These are phyloP conservation scores for Echinometra lucunter DNA, from an alignment of 53 echinoderm and acorn worm species.

Conservation along the genomic window DNA sequence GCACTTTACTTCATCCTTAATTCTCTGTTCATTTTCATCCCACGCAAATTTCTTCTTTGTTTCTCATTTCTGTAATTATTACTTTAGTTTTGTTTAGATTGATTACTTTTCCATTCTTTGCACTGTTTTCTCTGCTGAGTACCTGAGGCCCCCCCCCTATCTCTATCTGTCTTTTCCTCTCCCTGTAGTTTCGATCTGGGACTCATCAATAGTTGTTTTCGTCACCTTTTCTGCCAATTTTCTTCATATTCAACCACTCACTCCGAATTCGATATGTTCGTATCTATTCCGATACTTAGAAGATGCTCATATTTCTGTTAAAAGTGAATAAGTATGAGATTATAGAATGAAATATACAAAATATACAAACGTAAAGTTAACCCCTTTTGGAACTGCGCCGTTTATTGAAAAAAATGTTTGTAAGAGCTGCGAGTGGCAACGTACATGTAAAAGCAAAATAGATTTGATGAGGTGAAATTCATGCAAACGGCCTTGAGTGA, in stretches of 20 bases:
- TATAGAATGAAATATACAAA: neutral
- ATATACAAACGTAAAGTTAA: neutral
- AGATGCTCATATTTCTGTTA: neutral
- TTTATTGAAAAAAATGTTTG: neutral
- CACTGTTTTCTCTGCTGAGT: too few species aligned
- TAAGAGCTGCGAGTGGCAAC: neutral
- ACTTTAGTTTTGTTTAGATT: too few species aligned
- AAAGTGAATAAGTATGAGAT: neutral
- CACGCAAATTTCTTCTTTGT: neutral
- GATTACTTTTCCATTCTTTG: too few species aligned
- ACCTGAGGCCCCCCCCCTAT: too few species aligned
- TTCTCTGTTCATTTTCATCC: neutral
- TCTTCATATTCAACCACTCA: neutral
- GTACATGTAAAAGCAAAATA: conserved; percentile 2
- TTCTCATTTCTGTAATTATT: too few species aligned
- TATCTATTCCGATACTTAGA: neutral
- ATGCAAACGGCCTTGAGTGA: conserved; percentile 47
- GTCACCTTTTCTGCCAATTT: neutral
- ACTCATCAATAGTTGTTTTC: too few species aligned
- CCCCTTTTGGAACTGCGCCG: neutral
- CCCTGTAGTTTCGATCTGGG: neutral
- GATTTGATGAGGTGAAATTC: neutral
- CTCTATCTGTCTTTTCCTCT: neutral
- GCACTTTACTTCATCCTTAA: neutral
- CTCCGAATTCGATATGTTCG: neutral